Evolutionary conservation across 2,113 vertebrate species (phyloP).

Genomic region (Sprattus sprattus): DNA sequence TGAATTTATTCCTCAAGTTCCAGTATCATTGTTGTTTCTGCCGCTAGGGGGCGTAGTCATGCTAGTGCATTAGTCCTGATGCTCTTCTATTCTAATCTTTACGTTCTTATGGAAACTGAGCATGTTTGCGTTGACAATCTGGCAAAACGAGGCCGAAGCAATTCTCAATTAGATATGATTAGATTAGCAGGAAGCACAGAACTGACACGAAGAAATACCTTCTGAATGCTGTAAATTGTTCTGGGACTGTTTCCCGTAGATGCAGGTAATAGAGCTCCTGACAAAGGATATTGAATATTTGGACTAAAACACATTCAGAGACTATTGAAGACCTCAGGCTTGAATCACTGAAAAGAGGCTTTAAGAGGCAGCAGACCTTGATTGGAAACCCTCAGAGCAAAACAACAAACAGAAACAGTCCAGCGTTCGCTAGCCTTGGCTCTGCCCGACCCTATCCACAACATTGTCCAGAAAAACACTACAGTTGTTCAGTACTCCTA

Average conservation of each 20-base stretch:
- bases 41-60: not conserved
- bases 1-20: not conserved
- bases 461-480: not conserved
- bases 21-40: not conserved
- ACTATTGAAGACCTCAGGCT: not conserved
- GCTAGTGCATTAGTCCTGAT: not conserved
- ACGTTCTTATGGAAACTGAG: not conserved
- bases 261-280: too few species aligned
- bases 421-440: not conserved
- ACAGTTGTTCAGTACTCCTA: not conserved
- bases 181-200: not conserved
- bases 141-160: too few species aligned
- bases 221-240: not conserved
- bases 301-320: too few species aligned
- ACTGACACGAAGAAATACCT: not conserved
- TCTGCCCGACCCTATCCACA: not conserved
- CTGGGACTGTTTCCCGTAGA: too few species aligned
- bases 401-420: not conserved
- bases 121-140: not conserved
- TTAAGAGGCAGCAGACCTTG: not conserved
- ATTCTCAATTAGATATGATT: not conserved
- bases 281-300: too few species aligned
- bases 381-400: not conserved
- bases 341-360: not conserved
- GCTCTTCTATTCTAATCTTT: not conserved